phyloP scores from a whole-genome alignment of 2,888 invertebrate species.

The Entomobrya multifasciata region DNA sequence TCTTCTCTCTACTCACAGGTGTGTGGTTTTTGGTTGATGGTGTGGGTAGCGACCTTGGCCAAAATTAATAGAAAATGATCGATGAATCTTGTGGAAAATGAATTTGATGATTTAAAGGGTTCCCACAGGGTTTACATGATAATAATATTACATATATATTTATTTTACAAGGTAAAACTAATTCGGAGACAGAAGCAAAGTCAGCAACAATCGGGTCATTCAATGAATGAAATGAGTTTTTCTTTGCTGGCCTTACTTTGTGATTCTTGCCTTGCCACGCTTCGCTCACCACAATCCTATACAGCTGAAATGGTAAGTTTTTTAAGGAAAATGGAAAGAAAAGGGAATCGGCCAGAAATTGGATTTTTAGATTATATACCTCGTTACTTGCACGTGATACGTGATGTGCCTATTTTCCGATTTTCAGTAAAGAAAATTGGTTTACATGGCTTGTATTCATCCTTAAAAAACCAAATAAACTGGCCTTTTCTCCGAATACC shows the following conservation, averaged over 20 bases:
- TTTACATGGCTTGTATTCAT: background rate
- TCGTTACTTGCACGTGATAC: background rate
- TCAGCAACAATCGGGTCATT: constrained; percentile 82
- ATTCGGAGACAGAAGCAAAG: constrained; percentile 75
- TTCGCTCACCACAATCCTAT: constrained; percentile 84
- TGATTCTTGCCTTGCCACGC: constrained; percentile 94
- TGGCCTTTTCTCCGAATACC: background rate
- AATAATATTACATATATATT: background rate
- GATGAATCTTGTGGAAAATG: background rate
- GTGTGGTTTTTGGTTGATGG: no score
- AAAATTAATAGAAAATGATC: background rate
- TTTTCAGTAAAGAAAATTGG: no score
- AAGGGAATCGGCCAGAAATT: background rate
- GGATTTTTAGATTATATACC: background rate
- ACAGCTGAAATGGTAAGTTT: constrained; percentile 76
- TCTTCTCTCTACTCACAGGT: constrained; percentile 76
- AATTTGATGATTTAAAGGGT: no score
- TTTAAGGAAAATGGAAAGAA: background rate
- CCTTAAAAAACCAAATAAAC: background rate
- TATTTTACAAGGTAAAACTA: constrained; percentile 74
- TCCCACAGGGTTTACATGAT: no score
- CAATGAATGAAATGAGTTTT: constrained; percentile 84
- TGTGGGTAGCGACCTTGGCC: background rate
- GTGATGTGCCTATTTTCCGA: no score
- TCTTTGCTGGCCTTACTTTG: constrained; percentile 90